Evolutionary conservation across 2,888 invertebrate genomes (phyloP).

Genomic region (Drosophila flavopinicola): DNA sequence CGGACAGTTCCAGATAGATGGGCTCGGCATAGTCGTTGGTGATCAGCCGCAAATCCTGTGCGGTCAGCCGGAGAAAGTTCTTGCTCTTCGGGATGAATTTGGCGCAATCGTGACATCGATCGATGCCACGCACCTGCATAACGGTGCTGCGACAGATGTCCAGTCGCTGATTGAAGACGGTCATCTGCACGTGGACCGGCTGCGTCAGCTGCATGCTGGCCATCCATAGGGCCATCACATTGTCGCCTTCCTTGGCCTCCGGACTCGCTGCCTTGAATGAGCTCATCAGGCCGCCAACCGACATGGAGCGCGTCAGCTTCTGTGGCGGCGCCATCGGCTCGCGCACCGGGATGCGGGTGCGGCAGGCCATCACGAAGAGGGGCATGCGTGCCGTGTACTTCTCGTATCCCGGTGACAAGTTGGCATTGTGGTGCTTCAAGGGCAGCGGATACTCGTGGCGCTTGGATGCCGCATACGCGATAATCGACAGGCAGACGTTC

Average conservation of each 20-base stretch:
- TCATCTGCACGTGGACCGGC: slow-evolving; percentile 38
- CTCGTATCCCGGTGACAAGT: not conserved
- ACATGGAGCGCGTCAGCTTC: no score
- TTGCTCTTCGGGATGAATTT: slow-evolving; percentile 15
- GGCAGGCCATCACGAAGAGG: slow-evolving; percentile 50
- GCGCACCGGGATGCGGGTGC: slow-evolving; percentile 5
- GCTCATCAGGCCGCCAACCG: not conserved
- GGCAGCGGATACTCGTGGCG: not conserved
- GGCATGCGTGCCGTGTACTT: slow-evolving; percentile 31
- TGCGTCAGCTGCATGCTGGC: slow-evolving; percentile 25
- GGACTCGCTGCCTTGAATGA: not conserved
- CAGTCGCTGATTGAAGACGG: slow-evolving; percentile 48
- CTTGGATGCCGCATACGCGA: slow-evolving; percentile 26
- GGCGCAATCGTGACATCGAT: slow-evolving; percentile 25
- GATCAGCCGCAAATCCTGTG: slow-evolving; percentile 38
- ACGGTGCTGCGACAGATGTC: slow-evolving; percentile 42
- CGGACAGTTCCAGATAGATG: slow-evolving; percentile 50
- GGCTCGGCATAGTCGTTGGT: slow-evolving; percentile 41
- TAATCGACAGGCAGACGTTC: slow-evolving; percentile 46
- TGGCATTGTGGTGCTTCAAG: slow-evolving; percentile 6
- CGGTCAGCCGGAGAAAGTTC: slow-evolving; percentile 40
- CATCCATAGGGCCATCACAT: slow-evolving; percentile 47
- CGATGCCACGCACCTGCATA: slow-evolving; percentile 35
- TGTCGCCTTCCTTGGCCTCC: slow-evolving; percentile 1
- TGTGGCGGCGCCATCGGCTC: not conserved